Percentiles rank a stretch among this genome's conserved stretches.
Evolutionary conservation across 2,888 invertebrate species (phyloP).

Genomic region (Acholoe squamosa): DNA sequence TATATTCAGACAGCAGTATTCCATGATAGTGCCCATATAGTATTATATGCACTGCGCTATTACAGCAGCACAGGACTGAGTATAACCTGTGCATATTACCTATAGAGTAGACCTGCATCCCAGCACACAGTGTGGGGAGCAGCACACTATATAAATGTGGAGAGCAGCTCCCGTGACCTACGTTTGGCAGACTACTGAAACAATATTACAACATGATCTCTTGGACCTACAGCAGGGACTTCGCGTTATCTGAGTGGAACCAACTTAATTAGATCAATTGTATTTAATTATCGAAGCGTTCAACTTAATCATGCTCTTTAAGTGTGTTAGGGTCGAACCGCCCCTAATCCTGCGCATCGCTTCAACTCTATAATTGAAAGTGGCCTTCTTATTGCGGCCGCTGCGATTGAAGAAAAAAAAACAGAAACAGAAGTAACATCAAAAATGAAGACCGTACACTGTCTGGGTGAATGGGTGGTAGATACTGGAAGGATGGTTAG

Average conservation of each 20-base stretch:
- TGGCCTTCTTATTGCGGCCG: background rate
- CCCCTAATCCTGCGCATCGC: background rate
- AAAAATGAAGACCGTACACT: background rate
- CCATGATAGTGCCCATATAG: too few relatives aligned
- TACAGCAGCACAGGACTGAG: too few relatives aligned
- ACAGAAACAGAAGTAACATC: background rate
- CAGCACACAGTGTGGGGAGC: too few relatives aligned
- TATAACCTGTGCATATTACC: too few relatives aligned
- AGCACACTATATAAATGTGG: too few relatives aligned
- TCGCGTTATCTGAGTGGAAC: background rate
- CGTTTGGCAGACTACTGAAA: background rate
- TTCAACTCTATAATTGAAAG: constrained; percentile 20
- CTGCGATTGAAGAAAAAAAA: too few relatives aligned
- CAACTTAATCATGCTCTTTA: constrained; percentile 17
- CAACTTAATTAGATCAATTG: constrained; percentile 32
- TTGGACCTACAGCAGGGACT: background rate
- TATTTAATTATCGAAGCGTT: constrained; percentile 29
- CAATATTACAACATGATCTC: background rate
- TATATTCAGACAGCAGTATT: too few relatives aligned
- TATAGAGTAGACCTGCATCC: too few relatives aligned
- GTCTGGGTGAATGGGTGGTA: background rate
- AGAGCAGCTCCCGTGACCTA: background rate
- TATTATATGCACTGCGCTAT: too few relatives aligned
- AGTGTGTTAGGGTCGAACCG: background rate
- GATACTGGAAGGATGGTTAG: background rate